Conservation (phyloP, 2,888 invertebrate species). For the Leistus spinibarbis region DNA sequence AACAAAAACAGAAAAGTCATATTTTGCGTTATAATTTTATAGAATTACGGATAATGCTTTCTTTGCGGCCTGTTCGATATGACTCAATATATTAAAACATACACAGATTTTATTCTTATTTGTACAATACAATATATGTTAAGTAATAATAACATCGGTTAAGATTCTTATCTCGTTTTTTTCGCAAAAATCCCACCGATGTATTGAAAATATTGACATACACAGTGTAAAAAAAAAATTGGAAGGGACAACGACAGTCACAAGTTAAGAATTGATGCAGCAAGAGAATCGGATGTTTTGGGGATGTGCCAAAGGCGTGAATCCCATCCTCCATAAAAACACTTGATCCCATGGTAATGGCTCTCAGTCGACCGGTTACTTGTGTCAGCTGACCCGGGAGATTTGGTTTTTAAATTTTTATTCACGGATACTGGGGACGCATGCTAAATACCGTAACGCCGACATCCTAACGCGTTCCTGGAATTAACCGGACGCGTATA, state of each 20-base stretch:
- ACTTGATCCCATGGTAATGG: slow-evolving; percentile 34
- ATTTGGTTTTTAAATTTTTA: slow-evolving; percentile 37
- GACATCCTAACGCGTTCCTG: neutral
- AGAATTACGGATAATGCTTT: too few species aligned
- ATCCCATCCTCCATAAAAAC: slow-evolving; percentile 28
- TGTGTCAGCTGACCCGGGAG: slow-evolving; percentile 34
- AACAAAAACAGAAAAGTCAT: too few species aligned
- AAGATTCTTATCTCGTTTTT: too few species aligned
- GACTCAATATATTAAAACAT: too few species aligned
- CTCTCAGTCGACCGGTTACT: slow-evolving; percentile 28
- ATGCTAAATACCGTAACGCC: slow-evolving; percentile 17
- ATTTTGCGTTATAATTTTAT: too few species aligned
- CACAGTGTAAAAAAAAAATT: neutral
- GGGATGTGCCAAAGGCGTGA: neutral
- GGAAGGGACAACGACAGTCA: neutral
- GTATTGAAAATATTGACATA: neutral
- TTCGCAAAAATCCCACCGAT: too few species aligned
- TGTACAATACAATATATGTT: too few species aligned
- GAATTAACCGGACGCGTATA: slow-evolving; percentile 9
- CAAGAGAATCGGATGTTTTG: neutral
- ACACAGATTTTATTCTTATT: too few species aligned
- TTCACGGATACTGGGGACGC: neutral
- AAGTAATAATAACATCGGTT: too few species aligned
- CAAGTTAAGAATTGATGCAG: neutral
- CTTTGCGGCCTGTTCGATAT: too few species aligned